phyloP scores from a whole-genome alignment of 2,797 vertebrate species.

The Ceryle rudis region DNA sequence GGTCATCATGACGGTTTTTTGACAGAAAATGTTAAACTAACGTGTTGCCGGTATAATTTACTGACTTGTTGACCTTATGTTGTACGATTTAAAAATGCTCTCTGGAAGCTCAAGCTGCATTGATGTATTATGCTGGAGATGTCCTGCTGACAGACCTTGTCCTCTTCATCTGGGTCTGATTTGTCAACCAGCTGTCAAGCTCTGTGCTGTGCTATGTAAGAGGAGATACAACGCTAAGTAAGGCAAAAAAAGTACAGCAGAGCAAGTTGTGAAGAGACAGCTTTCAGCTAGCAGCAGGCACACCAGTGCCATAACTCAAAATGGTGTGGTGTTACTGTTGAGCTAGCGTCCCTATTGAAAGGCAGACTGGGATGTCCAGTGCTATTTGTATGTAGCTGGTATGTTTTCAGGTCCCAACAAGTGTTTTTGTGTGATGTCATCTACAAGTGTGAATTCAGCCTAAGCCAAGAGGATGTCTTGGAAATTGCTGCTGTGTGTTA shows the following conservation, averaged over 20 bases:
- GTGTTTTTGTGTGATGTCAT: neutral
- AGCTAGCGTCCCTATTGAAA: neutral
- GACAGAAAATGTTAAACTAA: neutral
- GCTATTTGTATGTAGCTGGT: too few relatives aligned
- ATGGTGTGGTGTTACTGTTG: neutral
- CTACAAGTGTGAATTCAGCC: neutral
- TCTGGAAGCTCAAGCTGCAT: neutral
- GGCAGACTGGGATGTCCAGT: neutral
- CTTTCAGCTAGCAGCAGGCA: neutral
- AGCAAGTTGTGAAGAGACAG: neutral
- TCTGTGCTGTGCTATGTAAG: neutral
- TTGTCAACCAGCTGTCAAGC: neutral
- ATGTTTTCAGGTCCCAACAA: neutral
- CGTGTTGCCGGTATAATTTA: neutral
- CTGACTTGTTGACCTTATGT: too few relatives aligned
- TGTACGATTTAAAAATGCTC: neutral
- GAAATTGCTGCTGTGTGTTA: neutral
- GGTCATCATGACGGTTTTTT: neutral
- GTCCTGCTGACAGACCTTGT: neutral
- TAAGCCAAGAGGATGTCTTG: neutral
- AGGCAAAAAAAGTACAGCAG: neutral
- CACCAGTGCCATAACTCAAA: neutral
- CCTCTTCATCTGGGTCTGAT: neutral
- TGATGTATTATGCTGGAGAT: neutral
- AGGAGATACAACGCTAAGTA: neutral